Conservation (phyloP, 2,888 invertebrate genomes). For the Tryphoninae sp. region DNA sequence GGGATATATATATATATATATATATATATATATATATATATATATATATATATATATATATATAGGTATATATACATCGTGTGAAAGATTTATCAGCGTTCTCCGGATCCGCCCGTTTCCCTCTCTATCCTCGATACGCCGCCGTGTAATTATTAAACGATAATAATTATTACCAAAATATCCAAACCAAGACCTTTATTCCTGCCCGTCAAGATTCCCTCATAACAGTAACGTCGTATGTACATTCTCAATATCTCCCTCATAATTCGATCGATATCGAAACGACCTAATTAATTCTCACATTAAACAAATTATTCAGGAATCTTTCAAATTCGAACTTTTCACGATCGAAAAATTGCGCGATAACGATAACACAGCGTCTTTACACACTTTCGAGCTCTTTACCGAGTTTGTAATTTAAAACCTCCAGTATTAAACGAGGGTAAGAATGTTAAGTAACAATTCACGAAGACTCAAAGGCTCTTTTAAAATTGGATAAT, state of each 20-base stretch:
- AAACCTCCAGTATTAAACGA: no score
- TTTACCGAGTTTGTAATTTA: no score
- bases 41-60: no score
- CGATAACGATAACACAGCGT: neutral
- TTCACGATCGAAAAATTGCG: neutral
- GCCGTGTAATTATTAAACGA: conserved; percentile 62
- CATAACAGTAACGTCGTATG: conserved; percentile 24
- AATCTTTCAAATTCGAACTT: neutral
- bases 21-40: no score
- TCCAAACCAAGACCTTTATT: conserved; percentile 8
- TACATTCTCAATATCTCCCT: neutral
- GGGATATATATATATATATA: no score
- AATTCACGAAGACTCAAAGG: conserved; percentile 20
- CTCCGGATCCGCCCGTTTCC: conserved; percentile 31
- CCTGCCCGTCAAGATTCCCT: neutral
- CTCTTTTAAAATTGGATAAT: conserved; percentile 24
- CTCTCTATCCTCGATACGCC: conserved; percentile 31
- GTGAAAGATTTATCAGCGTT: conserved; percentile 57
- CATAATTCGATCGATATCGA: no score
- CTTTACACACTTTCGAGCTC: no score
- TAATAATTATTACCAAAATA: conserved; percentile 58
- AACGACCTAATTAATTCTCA: neutral
- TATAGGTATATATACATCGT: neutral
- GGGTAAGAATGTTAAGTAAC: conserved; percentile 6
- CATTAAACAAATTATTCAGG: neutral